Percentiles rank a stretch among this genome's conserved stretches.
Conservation (phyloP, 2,113 vertebrate species). For the Rhodinocichla rosea region DNA sequence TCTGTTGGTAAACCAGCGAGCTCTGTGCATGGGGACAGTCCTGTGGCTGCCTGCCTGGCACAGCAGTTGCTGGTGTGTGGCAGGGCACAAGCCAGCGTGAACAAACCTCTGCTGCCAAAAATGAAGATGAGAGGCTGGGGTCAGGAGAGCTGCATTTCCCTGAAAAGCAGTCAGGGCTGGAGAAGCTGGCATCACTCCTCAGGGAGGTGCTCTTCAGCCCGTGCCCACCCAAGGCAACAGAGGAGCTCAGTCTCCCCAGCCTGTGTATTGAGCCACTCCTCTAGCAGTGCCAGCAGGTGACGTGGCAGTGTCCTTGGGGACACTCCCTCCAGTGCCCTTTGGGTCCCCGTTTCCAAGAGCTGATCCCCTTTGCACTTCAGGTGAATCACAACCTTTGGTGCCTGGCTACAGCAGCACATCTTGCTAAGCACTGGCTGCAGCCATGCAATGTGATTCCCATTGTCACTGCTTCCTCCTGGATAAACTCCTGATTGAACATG, state of each 20-base stretch:
- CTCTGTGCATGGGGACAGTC: neutral
- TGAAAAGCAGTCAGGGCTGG: neutral
- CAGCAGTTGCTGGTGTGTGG: fast-evolving
- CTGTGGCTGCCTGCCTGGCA: neutral
- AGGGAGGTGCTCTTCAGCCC: neutral
- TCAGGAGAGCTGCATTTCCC: neutral
- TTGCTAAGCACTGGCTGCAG: neutral
- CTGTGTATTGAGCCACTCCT: neutral
- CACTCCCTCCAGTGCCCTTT: neutral
- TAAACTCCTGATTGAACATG: neutral
- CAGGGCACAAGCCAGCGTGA: neutral
- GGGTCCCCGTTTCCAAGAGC: neutral
- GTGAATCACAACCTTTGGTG: neutral
- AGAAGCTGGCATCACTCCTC: neutral
- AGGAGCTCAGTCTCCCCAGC: neutral
- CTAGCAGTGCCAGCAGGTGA: neutral
- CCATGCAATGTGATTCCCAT: neutral
- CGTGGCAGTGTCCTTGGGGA: neutral
- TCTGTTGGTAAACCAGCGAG: fast-evolving
- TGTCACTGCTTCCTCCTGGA: neutral
- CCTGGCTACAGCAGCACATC: neutral
- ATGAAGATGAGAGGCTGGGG: neutral
- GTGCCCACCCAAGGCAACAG: neutral
- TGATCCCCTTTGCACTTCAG: neutral
- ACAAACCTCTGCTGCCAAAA: neutral